Percentiles rank a stretch among this genome's conserved stretches.
phyloP scores from a whole-genome alignment of 2,113 vertebrate genomes.

The Eretmochelys imbricata region DNA sequence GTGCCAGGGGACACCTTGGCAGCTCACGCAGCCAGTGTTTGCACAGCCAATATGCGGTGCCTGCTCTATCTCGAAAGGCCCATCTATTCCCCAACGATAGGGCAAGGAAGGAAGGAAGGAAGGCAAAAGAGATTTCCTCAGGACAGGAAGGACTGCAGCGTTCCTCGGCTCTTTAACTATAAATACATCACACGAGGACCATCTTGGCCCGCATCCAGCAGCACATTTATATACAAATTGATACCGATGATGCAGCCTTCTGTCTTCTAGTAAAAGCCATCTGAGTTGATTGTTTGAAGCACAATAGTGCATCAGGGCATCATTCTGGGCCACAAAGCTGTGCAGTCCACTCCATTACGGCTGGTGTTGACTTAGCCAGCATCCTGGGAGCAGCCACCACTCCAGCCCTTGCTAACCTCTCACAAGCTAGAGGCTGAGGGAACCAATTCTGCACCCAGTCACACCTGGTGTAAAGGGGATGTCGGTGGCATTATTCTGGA shows the following conservation, averaged over 20 bases:
- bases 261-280: neutral
- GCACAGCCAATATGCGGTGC: neutral
- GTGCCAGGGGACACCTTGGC: neutral
- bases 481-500: neutral
- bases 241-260: neutral
- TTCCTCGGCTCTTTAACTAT: neutral
- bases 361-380: neutral
- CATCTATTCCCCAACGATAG: neutral
- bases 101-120: no score
- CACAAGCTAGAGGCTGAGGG: neutral
- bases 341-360: neutral
- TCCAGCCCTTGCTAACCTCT: neutral
- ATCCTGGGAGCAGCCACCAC: rapidly evolving
- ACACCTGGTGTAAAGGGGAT: neutral
- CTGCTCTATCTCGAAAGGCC: neutral
- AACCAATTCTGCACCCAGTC: neutral
- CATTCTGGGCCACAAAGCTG: neutral
- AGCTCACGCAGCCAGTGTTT: neutral
- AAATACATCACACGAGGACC: neutral
- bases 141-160: neutral
- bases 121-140: neutral
- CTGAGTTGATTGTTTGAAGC: neutral
- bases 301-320: neutral
- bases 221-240: neutral
- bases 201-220: neutral